Percentiles rank a stretch among this genome's conserved stretches.
These are phyloP conservation scores for Lithophane socia DNA, from an alignment of 2,888 invertebrate genomes.

Conservation along the genomic window DNA sequence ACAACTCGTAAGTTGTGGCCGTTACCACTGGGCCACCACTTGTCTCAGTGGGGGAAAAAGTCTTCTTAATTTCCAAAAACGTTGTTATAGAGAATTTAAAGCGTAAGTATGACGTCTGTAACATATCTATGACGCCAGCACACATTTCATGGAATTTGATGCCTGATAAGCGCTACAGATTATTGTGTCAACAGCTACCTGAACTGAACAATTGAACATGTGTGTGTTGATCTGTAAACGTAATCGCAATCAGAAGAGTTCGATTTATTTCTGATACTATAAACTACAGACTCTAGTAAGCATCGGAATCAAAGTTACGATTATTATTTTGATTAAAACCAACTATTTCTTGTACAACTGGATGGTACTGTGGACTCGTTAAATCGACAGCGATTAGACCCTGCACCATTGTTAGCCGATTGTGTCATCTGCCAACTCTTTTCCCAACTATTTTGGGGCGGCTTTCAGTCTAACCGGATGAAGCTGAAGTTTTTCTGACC, in stretches of 20 bases:
- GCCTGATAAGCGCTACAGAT: not conserved
- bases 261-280: not conserved
- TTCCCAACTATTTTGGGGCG: not conserved
- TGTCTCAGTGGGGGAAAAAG: no score
- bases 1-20: no score
- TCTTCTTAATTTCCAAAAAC: not conserved
- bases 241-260: not conserved
- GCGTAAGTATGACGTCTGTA: not conserved
- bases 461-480: not conserved
- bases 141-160: not conserved
- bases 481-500: not conserved
- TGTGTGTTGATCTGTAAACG: no score
- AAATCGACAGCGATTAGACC: not conserved
- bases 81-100: not conserved
- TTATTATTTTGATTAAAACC: not conserved
- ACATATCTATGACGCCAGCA: not conserved
- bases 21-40: no score
- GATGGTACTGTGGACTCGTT: not conserved
- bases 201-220: no score
- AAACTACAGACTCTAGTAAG: not conserved
- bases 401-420: not conserved
- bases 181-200: not conserved
- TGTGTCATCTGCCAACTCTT: not conserved
- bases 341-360: not conserved
- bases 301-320: not conserved